Evolutionary conservation across 64 coral and sea anemone species (phyloP).

Genomic region (Porites australiensis): DNA sequence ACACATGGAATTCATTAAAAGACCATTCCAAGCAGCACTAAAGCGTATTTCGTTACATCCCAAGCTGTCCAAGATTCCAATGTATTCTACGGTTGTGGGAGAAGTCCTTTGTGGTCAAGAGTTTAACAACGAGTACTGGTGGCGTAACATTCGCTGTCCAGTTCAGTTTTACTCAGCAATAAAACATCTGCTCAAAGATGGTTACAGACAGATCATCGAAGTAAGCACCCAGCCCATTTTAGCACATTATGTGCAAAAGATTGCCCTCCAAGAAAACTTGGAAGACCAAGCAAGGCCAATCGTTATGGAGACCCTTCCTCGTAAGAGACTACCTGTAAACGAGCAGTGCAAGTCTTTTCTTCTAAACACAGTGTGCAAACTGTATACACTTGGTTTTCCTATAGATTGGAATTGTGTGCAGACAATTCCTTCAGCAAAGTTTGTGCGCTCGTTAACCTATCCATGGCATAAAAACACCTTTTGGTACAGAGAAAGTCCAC

Average conservation of each 20-base stretch:
- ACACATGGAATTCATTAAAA: slow-evolving; percentile 71
- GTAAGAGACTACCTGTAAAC: slow-evolving; percentile 47
- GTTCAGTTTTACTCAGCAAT: slow-evolving; percentile 65
- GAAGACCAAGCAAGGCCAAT: slow-evolving; percentile 16
- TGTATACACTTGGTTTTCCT: slow-evolving; percentile 44
- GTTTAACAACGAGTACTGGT: slow-evolving; percentile 73
- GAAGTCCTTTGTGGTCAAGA: slow-evolving; percentile 23
- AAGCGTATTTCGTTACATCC: slow-evolving; percentile 33
- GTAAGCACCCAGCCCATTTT: slow-evolving; percentile 76
- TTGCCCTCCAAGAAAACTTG: slow-evolving; percentile 46
- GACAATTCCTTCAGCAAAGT: slow-evolving; percentile 22
- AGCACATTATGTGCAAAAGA: slow-evolving; percentile 66
- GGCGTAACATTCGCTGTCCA: slow-evolving; percentile 79
- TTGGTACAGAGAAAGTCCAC: slow-evolving; percentile 43
- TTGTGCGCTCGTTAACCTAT: slow-evolving; percentile 63
- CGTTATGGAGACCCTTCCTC: slow-evolving; percentile 54
- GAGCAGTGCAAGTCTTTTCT: slow-evolving; percentile 67
- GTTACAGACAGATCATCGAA: slow-evolving; percentile 71
- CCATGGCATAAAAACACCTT: slow-evolving; percentile 72
- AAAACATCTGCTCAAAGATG: slow-evolving; percentile 40
- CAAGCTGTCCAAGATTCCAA: slow-evolving; percentile 33
- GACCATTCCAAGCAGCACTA: slow-evolving; percentile 10
- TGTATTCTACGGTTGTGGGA: slow-evolving; percentile 72
- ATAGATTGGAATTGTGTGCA: slow-evolving; percentile 66
- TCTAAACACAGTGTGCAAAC: slow-evolving; percentile 59